Evolutionary conservation across 2,113 vertebrate genomes (phyloP).

Genomic region (Plestiodon gilberti): DNA sequence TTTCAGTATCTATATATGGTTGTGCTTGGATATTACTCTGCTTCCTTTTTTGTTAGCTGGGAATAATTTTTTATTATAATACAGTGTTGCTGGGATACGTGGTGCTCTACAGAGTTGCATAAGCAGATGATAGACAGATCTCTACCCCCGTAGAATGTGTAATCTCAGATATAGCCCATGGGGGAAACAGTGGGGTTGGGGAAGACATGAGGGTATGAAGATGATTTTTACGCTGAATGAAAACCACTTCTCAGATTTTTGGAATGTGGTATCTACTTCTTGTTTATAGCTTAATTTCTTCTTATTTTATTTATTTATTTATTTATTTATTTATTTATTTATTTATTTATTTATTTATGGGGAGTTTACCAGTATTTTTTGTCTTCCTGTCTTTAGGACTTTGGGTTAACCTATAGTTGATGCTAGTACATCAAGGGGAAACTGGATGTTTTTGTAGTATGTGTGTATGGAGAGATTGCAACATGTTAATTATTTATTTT

Average conservation of each 20-base stretch:
- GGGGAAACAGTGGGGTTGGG: too few species aligned
- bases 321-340: too few species aligned
- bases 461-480: background rate
- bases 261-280: background rate
- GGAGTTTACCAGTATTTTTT: background rate
- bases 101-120: background rate
- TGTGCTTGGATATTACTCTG: background rate
- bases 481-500: background rate
- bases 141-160: background rate
- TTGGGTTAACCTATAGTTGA: background rate
- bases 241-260: background rate
- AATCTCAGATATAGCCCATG: background rate
- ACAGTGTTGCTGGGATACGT: background rate
- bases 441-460: background rate
- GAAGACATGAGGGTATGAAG: background rate
- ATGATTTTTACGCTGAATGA: background rate
- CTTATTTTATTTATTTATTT: too few species aligned
- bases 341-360: too few species aligned
- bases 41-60: background rate
- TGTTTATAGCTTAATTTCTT: background rate
- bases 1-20: background rate
- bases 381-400: background rate
- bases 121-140: background rate
- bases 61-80: background rate
- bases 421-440: background rate